Evolutionary conservation across 2,797 vertebrate genomes (phyloP), one percentile per base, ranked within the genome.

Genomic region (Pangasius larnaudii): DNA sequence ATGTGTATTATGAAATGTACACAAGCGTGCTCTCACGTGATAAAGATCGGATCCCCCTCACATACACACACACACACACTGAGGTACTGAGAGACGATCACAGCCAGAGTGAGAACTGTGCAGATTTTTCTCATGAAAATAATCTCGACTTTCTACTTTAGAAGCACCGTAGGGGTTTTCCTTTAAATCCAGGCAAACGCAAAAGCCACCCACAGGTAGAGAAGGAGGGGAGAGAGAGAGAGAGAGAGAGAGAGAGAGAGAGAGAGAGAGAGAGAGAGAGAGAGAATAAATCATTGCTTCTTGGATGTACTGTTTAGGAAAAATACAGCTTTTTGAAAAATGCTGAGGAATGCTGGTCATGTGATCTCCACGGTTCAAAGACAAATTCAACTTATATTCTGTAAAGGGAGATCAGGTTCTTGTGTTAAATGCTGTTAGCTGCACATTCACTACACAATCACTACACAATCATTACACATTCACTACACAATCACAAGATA

Each of bases 91-190:
- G 75, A 78, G 75, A 53, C n/a, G 75, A 78, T 78, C 75, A 78
- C 27, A 78, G 75, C 5, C 49, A 4, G 71, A 74, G 49, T 33
- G 75, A 78, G 75, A 53, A 33, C 49, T 19, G 49, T 78, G 56
- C 89, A 85, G 91, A 90, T 92, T 91, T 92, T 89, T 80, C 86
- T 89, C 33, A 84, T 86, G 88, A 90, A 92, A 91, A 91, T 90
- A 89, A 88, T 89, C 86, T 90, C 81, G 86, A 81, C 87, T 90
- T 89, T 87, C 42, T 87, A 92, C 92, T 90, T 92, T 90, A 92
- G 91, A 89, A 85, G 89, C 90, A 86, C 92, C 90, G 92, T 88
- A 53, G 91, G 91, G 86, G 85, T 89, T 91, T 92, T 86, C 58
- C 89, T 78, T 78, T 78, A 78, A n/a, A 7, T 78, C 39, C 71